Base-by-base conservation (phyloP, 1,140 invertebrate species). In the Telenomus remus region DNA sequence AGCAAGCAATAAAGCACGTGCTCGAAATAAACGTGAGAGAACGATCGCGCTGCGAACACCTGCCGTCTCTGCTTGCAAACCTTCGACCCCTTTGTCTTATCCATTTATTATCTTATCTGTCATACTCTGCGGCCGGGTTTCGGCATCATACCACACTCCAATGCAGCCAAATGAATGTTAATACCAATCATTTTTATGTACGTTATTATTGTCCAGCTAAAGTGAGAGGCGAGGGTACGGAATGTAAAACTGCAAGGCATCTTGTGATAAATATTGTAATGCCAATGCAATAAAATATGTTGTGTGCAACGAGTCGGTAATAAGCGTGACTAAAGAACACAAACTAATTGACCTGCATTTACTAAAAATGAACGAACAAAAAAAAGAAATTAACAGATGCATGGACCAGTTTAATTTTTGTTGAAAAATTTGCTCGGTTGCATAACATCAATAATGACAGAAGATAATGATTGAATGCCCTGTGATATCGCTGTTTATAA, bases 1-100 rank as follows among this genome's bases (percentile, higher is more conserved):
- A 80, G 73, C 64, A 55, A 76, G 84, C 78, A 84, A 83, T 86
- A 85, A 87, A 86, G 81, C 84, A 85, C 84, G 83, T 82, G 83
- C 83, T 80, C 81, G 82, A 80, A n/a, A 84, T 82, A 84, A 86
- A 83, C 79, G 80, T 80, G 80, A 81, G 79, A 82, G 82, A 85
- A 82, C 78, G 80, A 85, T 81, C 77, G 79, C 53, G 39, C 47
- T 49, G 43, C 37, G 78, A 84, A 84, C 84, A 86, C 84, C 84
- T 86, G 83, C 83, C 83, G 79, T 72, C 66, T 74, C 15, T 66
- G 53, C 74, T 75, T 57, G 61, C 50, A 54, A 56, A 53, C 49
- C 71, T 64, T 71, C 54, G 65, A 75, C 71, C 56, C 48, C 65
- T 72, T 63, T 68, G 55, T 63, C 66, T 77, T 59, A 68, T 69